phyloP scores from a whole-genome alignment of 2,888 invertebrate species.

The Catocala sponsa region DNA sequence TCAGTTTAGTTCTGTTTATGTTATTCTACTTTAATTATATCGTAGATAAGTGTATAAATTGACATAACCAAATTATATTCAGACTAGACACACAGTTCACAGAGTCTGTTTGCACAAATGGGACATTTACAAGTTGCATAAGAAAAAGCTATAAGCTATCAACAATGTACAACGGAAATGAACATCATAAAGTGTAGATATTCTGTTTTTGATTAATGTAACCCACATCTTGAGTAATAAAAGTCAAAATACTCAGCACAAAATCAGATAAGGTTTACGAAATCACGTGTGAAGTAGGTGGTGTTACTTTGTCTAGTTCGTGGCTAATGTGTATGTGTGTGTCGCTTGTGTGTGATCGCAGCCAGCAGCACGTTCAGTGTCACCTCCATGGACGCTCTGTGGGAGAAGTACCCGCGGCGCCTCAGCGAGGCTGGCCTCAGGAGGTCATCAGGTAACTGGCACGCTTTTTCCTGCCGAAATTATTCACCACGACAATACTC shows the following conservation, averaged over 20 bases:
- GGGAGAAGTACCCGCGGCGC: slow-evolving; percentile 92
- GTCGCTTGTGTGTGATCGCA: slow-evolving; percentile 83
- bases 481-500: slow-evolving; percentile 42
- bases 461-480: slow-evolving; percentile 46
- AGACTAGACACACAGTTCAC: slow-evolving; percentile 11
- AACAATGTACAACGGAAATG: slow-evolving; percentile 25
- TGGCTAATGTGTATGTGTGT: slow-evolving; percentile 84
- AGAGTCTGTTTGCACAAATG: slow-evolving; percentile 1
- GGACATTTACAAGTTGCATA: slow-evolving; percentile 21
- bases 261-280: slow-evolving; percentile 33
- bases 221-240: slow-evolving; percentile 35
- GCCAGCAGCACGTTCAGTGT: slow-evolving; percentile 88
- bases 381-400: slow-evolving; percentile 91
- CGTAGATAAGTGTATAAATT: slow-evolving; percentile 19
- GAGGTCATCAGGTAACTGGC: slow-evolving; percentile 91
- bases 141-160: slow-evolving; percentile 18
- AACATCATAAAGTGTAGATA: slow-evolving; percentile 23
- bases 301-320: slow-evolving; percentile 68
- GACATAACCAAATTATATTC: slow-evolving; percentile 13
- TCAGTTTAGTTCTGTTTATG: slow-evolving; percentile 9
- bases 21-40: slow-evolving; percentile 12
- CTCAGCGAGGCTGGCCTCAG: slow-evolving; percentile 93
- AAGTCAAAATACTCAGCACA: slow-evolving; percentile 28
- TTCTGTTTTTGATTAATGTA: slow-evolving; percentile 32
- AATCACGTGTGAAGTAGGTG: slow-evolving; percentile 51